Conservation (phyloP, 2,113 vertebrate genomes). For the Athene noctua region DNA sequence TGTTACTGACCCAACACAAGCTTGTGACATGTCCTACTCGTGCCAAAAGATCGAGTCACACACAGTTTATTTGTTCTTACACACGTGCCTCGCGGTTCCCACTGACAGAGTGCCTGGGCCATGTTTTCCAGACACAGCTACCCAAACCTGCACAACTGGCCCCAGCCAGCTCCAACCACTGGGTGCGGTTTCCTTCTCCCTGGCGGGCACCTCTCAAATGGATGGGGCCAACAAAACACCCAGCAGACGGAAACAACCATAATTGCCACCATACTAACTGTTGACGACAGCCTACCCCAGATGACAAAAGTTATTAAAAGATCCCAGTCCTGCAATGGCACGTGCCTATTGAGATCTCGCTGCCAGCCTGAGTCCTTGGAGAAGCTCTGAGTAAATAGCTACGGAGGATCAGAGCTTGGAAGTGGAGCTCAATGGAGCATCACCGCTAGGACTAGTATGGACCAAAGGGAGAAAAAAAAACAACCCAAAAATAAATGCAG, state of each 20-base stretch:
- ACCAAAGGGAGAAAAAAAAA: neutral
- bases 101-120: neutral
- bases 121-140: neutral
- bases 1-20: neutral
- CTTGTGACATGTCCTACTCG: neutral
- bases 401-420: neutral
- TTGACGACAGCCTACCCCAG: neutral
- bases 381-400: neutral
- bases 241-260: neutral
- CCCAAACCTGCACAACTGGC: neutral
- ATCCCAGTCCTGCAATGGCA: neutral
- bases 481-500: neutral
- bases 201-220: neutral
- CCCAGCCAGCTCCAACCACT: neutral
- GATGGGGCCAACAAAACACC: rapidly evolving
- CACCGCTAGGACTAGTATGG: rapidly evolving
- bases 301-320: neutral
- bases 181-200: neutral
- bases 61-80: neutral
- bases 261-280: neutral
- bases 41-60: neutral
- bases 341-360: neutral
- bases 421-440: neutral
- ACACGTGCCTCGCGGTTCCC: rapidly evolving
- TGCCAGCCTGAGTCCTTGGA: neutral